Conservation (phyloP, 2,113 vertebrate species). For the Heloderma charlesbogerti region DNA sequence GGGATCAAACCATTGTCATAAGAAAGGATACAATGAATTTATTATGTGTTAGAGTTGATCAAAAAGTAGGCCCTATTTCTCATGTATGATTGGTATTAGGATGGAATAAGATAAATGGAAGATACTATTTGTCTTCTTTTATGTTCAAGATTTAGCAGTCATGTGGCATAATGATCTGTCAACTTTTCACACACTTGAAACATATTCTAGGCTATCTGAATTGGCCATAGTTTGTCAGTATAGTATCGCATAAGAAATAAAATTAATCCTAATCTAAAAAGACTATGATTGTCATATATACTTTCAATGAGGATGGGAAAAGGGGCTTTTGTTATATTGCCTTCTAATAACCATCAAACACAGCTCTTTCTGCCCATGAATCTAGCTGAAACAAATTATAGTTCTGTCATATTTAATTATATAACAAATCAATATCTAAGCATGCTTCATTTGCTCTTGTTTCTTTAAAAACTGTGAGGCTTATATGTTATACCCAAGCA, state of each 20-base stretch:
- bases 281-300: neutral
- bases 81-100: neutral
- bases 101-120: neutral
- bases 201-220: conserved; percentile 15
- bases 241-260: neutral
- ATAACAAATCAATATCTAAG: neutral
- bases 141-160: neutral
- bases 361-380: neutral
- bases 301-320: neutral
- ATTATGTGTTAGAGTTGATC: neutral
- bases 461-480: conserved; percentile 18
- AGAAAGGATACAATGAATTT: neutral
- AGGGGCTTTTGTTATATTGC: neutral
- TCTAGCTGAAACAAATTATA: neutral
- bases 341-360: neutral
- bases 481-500: neutral
- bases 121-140: neutral
- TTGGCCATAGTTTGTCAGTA: neutral
- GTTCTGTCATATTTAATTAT: neutral
- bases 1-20: neutral
- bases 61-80: neutral
- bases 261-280: neutral
- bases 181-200: neutral
- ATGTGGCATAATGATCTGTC: neutral
- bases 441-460: neutral